Conservation (phyloP, 2,113 vertebrate species). For the Pholis gunnellus region DNA sequence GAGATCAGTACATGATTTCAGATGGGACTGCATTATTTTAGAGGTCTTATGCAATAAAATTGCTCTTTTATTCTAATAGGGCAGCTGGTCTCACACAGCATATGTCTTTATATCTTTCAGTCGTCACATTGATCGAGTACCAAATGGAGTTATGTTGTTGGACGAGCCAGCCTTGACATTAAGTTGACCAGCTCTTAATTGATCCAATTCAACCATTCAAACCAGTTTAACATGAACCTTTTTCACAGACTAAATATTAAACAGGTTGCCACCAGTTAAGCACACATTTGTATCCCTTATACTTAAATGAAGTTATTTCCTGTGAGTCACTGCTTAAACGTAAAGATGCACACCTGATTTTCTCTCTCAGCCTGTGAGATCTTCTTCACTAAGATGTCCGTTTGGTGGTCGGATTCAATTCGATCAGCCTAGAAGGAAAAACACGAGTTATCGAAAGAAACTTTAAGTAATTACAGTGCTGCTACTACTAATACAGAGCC, state of each 20-base stretch:
- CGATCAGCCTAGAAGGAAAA: slow-evolving; percentile 49
- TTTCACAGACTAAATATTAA: slow-evolving; percentile 2
- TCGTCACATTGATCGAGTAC: neutral
- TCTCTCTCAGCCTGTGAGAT: slow-evolving; percentile 84
- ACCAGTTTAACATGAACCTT: neutral
- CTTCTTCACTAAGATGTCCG: slow-evolving; percentile 78
- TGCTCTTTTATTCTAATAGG: neutral
- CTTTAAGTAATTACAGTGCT: too few species aligned
- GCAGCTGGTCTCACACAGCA: neutral
- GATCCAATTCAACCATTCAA: neutral
- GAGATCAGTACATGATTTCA: neutral
- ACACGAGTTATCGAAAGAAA: slow-evolving; percentile 1
- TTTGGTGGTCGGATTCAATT: slow-evolving; percentile 61
- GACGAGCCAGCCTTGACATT: neutral
- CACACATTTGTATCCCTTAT: neutral
- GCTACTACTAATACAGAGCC: neutral
- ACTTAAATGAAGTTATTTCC: neutral
- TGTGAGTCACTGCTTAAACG: neutral
- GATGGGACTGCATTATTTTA: neutral
- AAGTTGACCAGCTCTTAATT: neutral
- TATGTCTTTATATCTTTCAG: neutral
- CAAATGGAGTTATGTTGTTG: neutral
- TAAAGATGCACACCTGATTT: slow-evolving; percentile 79
- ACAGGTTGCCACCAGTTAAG: neutral
- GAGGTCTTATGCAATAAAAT: neutral